phyloP scores from a whole-genome alignment of 2,888 invertebrate genomes.

The Resseliella maxima region DNA sequence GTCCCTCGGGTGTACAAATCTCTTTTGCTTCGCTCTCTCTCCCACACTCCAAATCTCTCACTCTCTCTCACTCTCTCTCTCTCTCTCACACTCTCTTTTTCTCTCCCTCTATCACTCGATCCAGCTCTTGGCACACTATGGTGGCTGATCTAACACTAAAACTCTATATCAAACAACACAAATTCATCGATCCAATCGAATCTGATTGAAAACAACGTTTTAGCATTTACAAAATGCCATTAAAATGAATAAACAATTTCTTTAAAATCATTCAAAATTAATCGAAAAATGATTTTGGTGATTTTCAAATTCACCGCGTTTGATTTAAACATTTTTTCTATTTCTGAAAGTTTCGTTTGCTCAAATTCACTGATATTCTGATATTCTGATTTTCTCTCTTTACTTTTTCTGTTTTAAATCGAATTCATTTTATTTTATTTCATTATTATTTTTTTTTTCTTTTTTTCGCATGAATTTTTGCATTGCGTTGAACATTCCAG shows the following conservation, averaged over 20 bases:
- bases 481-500: background rate
- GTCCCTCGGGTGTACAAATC: conserved; percentile 46
- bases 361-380: background rate
- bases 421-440: background rate
- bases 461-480: too few species aligned
- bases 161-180: too few species aligned
- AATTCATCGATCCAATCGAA: background rate
- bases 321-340: conserved; percentile 1
- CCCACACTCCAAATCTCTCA: too few species aligned
- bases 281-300: conserved; percentile 55
- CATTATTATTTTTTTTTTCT: background rate
- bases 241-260: conserved; percentile 46
- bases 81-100: too few species aligned
- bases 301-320: background rate
- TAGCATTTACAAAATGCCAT: conserved; percentile 53
- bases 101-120: too few species aligned
- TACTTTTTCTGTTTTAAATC: too few species aligned
- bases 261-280: conserved; percentile 49
- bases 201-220: background rate
- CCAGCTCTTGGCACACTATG: too few species aligned
- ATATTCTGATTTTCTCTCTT: background rate
- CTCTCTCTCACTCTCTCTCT: too few species aligned
- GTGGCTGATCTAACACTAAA: too few species aligned
- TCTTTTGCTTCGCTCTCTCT: background rate
- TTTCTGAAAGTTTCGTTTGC: background rate